Percentiles rank a stretch among this genome's conserved stretches.
These are phyloP conservation scores for Catharus minimus DNA, from an alignment of 2,113 vertebrate species.

Conservation along the genomic window DNA sequence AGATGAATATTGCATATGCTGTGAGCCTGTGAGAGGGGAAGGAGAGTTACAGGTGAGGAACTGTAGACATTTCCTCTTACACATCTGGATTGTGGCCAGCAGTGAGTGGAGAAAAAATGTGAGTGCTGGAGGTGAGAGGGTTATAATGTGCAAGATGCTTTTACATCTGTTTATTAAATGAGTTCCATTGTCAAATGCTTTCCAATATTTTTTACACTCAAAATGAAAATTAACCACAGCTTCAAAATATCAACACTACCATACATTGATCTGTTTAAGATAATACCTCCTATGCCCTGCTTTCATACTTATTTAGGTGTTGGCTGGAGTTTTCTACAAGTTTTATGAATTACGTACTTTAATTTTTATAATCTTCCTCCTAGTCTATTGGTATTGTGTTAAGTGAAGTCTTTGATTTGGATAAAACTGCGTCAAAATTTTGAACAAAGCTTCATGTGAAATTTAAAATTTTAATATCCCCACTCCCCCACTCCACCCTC, in stretches of 20 bases:
- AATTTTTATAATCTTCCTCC: neutral
- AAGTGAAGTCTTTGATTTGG: neutral
- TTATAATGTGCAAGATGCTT: neutral
- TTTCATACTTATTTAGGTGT: neutral
- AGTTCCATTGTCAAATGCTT: neutral
- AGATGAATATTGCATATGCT: neutral
- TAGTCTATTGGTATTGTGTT: neutral
- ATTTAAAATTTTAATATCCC: neutral
- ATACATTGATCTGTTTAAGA: neutral
- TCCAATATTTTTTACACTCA: neutral
- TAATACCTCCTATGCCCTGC: neutral
- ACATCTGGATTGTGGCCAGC: neutral
- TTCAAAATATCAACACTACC: neutral
- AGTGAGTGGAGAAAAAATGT: neutral
- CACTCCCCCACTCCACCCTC: rapidly evolving
- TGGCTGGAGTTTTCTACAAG: neutral
- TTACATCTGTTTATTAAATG: neutral
- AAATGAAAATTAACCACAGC: neutral
- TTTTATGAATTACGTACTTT: neutral
- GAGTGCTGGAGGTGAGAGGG: neutral
- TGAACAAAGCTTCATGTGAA: neutral
- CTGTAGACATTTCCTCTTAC: neutral
- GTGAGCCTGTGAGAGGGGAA: neutral
- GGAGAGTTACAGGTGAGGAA: neutral
- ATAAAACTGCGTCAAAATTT: neutral